Percentiles rank a stretch among this genome's conserved stretches.
Evolutionary conservation across 2,797 vertebrate genomes (phyloP).

Genomic region (Cryptoblepharus egeriae): DNA sequence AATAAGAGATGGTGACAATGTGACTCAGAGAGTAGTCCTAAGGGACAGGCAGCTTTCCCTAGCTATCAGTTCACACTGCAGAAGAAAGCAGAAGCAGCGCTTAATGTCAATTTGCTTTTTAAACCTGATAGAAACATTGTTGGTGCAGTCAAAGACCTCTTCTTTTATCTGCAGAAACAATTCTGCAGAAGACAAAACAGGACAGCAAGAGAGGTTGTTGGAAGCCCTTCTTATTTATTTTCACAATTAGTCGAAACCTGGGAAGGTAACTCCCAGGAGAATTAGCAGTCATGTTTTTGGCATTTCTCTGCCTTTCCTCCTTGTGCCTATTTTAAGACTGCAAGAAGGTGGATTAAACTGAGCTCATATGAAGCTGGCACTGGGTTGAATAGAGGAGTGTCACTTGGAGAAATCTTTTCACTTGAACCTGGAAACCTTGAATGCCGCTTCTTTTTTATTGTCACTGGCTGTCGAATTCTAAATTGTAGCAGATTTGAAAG

Average conservation of each 20-base stretch:
- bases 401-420: neutral
- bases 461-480: neutral
- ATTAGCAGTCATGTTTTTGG: slow-evolving; percentile 66
- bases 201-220: slow-evolving; percentile 59
- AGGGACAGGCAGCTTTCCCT: slow-evolving; percentile 13
- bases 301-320: slow-evolving; percentile 65
- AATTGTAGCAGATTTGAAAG: neutral
- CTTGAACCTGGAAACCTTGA: neutral
- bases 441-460: neutral
- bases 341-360: slow-evolving; percentile 62
- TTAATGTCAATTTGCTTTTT: slow-evolving; percentile 17
- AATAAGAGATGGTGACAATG: slow-evolving; percentile 2
- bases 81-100: neutral
- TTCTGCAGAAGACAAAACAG: slow-evolving; percentile 61
- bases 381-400: neutral
- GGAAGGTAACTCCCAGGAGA: slow-evolving; percentile 75
- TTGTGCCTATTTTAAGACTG: slow-evolving; percentile 66
- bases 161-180: slow-evolving; percentile 66
- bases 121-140: slow-evolving; percentile 51
- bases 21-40: neutral
- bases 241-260: slow-evolving; percentile 78
- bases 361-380: slow-evolving; percentile 23
- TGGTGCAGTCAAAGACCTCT: slow-evolving; percentile 52
- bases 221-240: slow-evolving; percentile 73
- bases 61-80: neutral